phyloP scores from a whole-genome alignment of 2,888 invertebrate genomes.

The Tryphoninae sp. region DNA sequence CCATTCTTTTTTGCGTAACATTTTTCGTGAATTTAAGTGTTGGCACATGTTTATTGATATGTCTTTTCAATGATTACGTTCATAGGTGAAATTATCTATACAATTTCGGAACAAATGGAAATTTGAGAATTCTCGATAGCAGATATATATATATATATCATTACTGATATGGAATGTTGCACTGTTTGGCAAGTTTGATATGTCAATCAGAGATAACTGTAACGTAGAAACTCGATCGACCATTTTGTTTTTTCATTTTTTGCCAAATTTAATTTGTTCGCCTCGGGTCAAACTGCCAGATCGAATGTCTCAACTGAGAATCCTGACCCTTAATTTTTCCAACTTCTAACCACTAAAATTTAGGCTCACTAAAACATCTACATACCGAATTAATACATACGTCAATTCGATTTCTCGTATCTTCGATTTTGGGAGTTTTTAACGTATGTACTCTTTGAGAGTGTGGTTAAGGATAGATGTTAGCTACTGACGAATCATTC shows the following conservation, averaged over 20 bases:
- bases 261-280: not conserved
- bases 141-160: not conserved
- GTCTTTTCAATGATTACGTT: conserved; percentile 21
- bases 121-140: conserved; percentile 22
- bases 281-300: not conserved
- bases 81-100: conserved; percentile 13
- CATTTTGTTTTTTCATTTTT: no score
- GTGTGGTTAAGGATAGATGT: conserved; percentile 13
- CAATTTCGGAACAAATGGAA: conserved; percentile 21
- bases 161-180: conserved; percentile 1
- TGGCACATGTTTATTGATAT: conserved; percentile 49
- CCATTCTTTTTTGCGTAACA: not conserved
- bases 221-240: not conserved
- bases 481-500: not conserved
- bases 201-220: conserved; percentile 15
- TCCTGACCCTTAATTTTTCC: not conserved
- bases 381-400: not conserved
- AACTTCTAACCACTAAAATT: not conserved
- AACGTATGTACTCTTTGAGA: conserved; percentile 47
- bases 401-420: conserved; percentile 6
- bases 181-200: conserved; percentile 25
- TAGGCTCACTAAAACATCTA: not conserved
- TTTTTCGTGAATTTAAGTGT: conserved; percentile 17
- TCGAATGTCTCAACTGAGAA: not conserved
- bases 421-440: conserved; percentile 28